Evolutionary conservation across 2,113 vertebrate genomes (phyloP).

Genomic region (Saccopteryx leptura): DNA sequence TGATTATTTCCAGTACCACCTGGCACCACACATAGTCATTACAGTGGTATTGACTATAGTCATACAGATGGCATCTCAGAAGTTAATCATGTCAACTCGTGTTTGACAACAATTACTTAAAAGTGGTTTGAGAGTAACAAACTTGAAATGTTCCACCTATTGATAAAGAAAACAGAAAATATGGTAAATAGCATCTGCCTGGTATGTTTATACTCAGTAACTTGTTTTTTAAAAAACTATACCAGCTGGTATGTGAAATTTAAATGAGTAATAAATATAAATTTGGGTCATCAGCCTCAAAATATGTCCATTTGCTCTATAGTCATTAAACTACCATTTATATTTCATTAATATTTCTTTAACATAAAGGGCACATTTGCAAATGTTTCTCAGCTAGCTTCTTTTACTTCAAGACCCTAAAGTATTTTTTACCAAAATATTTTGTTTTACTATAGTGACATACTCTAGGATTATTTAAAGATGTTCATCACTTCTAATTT

Average conservation of each 20-base stretch:
- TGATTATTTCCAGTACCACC: not conserved
- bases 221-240: not conserved
- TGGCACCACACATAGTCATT: not conserved
- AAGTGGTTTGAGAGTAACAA: not conserved
- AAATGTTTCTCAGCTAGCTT: not conserved
- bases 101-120: not conserved
- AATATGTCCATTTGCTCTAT: not conserved
- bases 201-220: not conserved
- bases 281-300: not conserved
- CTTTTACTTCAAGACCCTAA: not conserved
- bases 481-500: not conserved
- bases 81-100: not conserved
- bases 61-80: not conserved
- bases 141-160: not conserved
- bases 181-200: not conserved
- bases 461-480: not conserved
- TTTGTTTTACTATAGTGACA: not conserved
- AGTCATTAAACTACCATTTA: conserved; percentile 11
- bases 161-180: conserved; percentile 31
- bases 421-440: not conserved
- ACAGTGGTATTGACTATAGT: not conserved
- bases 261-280: conserved; percentile 32
- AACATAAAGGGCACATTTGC: not conserved
- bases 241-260: not conserved
- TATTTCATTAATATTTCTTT: conserved; percentile 3